phyloP scores from a whole-genome alignment of 2,888 invertebrate genomes.

The Parapristionchus giblindavisi region DNA sequence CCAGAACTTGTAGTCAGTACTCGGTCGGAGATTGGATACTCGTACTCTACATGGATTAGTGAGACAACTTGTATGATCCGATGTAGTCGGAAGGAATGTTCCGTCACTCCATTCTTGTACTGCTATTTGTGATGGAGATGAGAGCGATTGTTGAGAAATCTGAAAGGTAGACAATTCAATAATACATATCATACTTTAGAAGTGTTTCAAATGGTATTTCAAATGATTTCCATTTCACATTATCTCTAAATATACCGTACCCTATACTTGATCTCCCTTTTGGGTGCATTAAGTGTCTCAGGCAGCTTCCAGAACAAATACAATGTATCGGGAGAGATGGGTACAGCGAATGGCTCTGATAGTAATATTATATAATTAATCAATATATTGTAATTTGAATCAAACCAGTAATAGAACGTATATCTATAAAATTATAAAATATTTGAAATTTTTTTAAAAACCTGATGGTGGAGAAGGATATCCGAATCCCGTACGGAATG shows the following conservation, averaged over 20 bases:
- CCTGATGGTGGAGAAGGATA: conserved; percentile 52
- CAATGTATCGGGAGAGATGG: conserved; percentile 67
- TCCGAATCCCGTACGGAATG: conserved; percentile 62
- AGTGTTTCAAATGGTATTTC: not conserved
- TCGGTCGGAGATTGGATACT: conserved; percentile 64
- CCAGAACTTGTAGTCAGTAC: conserved; percentile 68
- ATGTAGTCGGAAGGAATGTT: conserved; percentile 41
- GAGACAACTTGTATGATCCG: conserved; percentile 61
- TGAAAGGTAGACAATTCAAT: conserved; percentile 31
- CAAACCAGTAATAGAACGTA: not conserved
- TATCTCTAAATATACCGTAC: no score
- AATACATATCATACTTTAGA: no score
- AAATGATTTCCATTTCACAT: no score
- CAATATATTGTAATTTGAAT: not conserved
- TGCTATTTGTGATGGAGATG: conserved; percentile 63
- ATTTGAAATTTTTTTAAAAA: not conserved
- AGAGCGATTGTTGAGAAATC: conserved; percentile 51
- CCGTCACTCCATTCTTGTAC: conserved; percentile 50
- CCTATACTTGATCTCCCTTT: conserved; percentile 65
- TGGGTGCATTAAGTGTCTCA: conserved; percentile 65
- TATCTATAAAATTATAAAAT: not conserved
- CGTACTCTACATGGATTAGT: conserved; percentile 65
- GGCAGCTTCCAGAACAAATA: conserved; percentile 65
- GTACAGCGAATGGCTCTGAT: conserved; percentile 52
- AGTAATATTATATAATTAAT: conserved; percentile 52